Base-by-base conservation (phyloP, 2,797 vertebrate genomes). In the Phyllotis vaccarum region DNA sequence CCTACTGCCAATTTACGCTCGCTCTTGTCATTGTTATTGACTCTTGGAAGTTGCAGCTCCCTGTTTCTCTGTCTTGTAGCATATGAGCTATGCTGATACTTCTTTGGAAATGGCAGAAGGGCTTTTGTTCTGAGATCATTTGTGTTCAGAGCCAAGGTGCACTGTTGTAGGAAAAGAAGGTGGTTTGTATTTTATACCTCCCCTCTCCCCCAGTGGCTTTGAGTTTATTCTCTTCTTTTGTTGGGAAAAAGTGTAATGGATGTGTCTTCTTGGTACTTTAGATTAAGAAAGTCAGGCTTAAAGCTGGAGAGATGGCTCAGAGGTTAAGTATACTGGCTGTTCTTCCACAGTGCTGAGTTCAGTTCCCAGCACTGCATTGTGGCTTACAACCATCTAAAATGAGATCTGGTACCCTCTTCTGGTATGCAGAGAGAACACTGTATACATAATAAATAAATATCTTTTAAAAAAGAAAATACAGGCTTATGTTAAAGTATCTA, bases 241-340 rank as follows among this genome's bases (percentile, higher is more conserved):
- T 40, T 95, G 66, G 89, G 66, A 86, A 94, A 93, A 80, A 75
- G 90, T 34, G n/a, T 62, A 94, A 90, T 80, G 16, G 31, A 13
- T 74, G 74, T 96, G 81, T 92, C 17, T n/a, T 90, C 93, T 94
- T 83, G 86, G 49, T 96, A 68, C 14, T 12, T 96, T 70, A 24
- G 60, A 90, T 88, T 93, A 89, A 94, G 83, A 49, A 49, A 49
- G 9, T n/a, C 46, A 49, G 46, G 46, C 46, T 49, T 49, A 49
- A 9, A 5, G 46, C 46, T 49, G 46, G 46, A 49, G 9, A 49
- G 46, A 49, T 49, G 46, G 46, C 46, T 49, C 46, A 49, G 46
- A 49, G 46, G 46, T 49, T 9, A n/a, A n/a, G n/a, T n/a, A n/a
- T n/a, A n/a, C n/a, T n/a, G n/a, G n/a, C n/a, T n/a, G n/a, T n/a